Evolutionary conservation across 2,888 invertebrate species (phyloP).

Genomic region (Pemphredon lugubris): DNA sequence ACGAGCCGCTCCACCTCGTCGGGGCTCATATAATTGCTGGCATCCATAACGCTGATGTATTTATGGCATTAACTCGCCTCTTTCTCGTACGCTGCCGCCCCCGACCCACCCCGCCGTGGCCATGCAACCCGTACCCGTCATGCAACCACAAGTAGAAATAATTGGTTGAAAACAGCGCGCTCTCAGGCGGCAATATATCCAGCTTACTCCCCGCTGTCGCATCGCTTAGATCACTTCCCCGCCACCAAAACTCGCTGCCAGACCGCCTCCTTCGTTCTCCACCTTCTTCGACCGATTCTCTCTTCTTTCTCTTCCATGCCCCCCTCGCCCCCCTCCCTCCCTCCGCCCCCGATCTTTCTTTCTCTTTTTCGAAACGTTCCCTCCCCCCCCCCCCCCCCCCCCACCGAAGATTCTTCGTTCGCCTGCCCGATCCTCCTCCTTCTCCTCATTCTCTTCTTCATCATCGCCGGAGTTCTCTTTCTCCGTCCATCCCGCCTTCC

Average conservation of each 20-base stretch:
- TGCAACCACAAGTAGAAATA: slow-evolving; percentile 83
- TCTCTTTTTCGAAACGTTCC: slow-evolving; percentile 24
- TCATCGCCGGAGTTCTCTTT: slow-evolving; percentile 21
- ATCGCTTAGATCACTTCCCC: slow-evolving; percentile 79
- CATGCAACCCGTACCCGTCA: slow-evolving; percentile 82
- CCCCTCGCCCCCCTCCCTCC: slow-evolving; percentile 31
- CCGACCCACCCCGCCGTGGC: slow-evolving; percentile 78
- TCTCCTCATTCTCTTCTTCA: slow-evolving; percentile 43
- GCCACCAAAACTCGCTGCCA: slow-evolving; percentile 72
- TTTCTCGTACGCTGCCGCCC: slow-evolving; percentile 76
- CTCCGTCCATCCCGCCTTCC: slow-evolving; percentile 24
- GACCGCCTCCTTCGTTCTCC: slow-evolving; percentile 59
- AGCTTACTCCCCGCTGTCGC: slow-evolving; percentile 80
- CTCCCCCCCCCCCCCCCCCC: slow-evolving; percentile 8
- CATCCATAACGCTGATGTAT: slow-evolving; percentile 81
- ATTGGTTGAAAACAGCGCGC: slow-evolving; percentile 80
- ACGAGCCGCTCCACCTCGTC: slow-evolving; percentile 77
- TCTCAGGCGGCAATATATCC: slow-evolving; percentile 80
- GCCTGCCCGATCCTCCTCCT: no score
- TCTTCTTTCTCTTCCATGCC: slow-evolving; percentile 45
- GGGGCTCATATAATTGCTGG: slow-evolving; percentile 80
- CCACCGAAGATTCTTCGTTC: no score
- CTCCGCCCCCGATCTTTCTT: slow-evolving; percentile 38
- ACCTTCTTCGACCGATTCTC: slow-evolving; percentile 54
- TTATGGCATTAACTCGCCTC: slow-evolving; percentile 81